Percentiles rank a stretch among this genome's conserved stretches.
These are phyloP conservation scores for Chinchilla lanigera DNA, from an alignment of 2,113 vertebrate genomes.

Conservation along the genomic window DNA sequence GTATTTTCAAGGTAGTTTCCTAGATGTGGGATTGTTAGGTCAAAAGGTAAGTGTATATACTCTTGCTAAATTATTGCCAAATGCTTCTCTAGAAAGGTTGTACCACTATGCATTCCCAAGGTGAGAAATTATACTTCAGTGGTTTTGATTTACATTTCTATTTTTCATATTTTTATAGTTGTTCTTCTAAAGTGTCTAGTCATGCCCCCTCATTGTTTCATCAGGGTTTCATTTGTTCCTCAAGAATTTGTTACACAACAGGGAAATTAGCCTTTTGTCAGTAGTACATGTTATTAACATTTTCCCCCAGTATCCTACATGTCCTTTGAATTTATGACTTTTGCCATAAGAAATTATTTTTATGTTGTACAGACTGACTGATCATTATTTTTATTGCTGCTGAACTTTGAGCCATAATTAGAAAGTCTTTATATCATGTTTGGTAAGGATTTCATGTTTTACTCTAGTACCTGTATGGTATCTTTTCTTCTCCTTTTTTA, in stretches of 20 bases:
- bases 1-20: not conserved
- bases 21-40: not conserved
- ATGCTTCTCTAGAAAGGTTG: not conserved
- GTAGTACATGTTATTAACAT: not conserved
- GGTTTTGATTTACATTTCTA: not conserved
- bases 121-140: not conserved
- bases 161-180: not conserved
- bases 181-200: not conserved
- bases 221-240: not conserved
- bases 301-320: not conserved
- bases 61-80: not conserved
- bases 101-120: slow-evolving; percentile 1
- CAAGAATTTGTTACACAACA: slow-evolving; percentile 5
- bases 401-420: slow-evolving; percentile 3
- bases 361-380: not conserved
- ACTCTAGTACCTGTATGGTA: not conserved
- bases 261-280: not conserved
- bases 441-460: not conserved
- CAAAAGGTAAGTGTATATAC: not conserved
- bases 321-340: not conserved
- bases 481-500: not conserved
- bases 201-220: not conserved
- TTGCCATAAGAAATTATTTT: not conserved
- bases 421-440: not conserved
- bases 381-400: not conserved